phyloP scores from a whole-genome alignment of 1,140 invertebrate species.

The Drosophila busckii region DNA sequence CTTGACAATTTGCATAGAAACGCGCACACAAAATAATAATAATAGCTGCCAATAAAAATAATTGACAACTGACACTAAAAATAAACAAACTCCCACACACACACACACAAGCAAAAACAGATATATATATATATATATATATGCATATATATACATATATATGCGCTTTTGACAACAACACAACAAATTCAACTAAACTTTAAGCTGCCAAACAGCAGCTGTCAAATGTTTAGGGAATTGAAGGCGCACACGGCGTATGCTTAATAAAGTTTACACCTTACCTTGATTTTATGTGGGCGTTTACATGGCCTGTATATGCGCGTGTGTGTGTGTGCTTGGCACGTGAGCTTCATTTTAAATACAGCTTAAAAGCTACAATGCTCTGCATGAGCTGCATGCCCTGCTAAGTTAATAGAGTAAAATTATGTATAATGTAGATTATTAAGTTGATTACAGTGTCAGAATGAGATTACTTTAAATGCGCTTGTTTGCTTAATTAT shows the following conservation, averaged over 20 bases:
- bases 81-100: constrained; percentile 49
- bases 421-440: too few relatives aligned
- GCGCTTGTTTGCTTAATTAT: too few relatives aligned
- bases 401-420: too few relatives aligned
- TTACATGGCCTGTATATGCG: constrained; percentile 6
- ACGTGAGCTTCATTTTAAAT: constrained; percentile 60
- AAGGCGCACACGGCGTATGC: constrained; percentile 39
- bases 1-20: constrained; percentile 70
- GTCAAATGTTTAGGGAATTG: constrained; percentile 60
- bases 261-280: constrained; percentile 63
- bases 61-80: constrained; percentile 73
- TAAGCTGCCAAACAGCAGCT: constrained; percentile 51
- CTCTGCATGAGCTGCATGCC: too few relatives aligned
- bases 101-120: background rate
- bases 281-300: constrained; percentile 45
- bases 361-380: constrained; percentile 1
- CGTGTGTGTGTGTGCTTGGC: background rate
- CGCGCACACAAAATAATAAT: constrained; percentile 69
- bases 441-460: too few relatives aligned
- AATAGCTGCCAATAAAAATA: constrained; percentile 75
- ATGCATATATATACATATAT: constrained; percentile 4
- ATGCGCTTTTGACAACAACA: constrained; percentile 24
- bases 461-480: too few relatives aligned
- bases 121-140: background rate
- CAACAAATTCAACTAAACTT: constrained; percentile 44